A percentile compares a stretch with the other conserved stretches of the same genome.
phyloP scores from a whole-genome alignment of 2,797 vertebrate species.

The Chelidonichthys spinosus region DNA sequence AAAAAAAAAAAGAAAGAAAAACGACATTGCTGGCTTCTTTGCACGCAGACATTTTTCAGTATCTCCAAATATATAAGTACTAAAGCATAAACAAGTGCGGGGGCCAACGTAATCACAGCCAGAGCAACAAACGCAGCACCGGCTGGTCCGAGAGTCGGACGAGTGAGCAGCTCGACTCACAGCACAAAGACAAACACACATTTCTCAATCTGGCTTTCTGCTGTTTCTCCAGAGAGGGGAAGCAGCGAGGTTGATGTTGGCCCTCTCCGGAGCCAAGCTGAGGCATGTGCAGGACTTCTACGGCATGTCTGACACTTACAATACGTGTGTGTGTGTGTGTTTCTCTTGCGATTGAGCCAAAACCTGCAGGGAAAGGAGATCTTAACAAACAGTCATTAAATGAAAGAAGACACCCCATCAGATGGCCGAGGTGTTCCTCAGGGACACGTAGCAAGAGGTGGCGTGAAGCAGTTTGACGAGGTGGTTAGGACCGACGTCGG shows the following conservation, averaged over 20 bases:
- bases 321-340: conserved; percentile 82
- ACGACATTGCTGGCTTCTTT: conserved; percentile 24
- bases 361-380: conserved; percentile 58
- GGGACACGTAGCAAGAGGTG: neutral
- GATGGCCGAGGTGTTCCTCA: conserved; percentile 47
- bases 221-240: conserved; percentile 86
- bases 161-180: conserved; percentile 81
- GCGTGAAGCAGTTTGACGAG: conserved; percentile 47
- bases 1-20: conserved; percentile 51
- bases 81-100: conserved; percentile 60
- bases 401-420: conserved; percentile 63
- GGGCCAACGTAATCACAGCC: conserved; percentile 71
- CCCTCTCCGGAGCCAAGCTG: conserved; percentile 80
- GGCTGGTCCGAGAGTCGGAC: conserved; percentile 77
- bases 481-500: conserved; percentile 26
- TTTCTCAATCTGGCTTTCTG: conserved; percentile 73
- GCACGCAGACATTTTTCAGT: conserved; percentile 41
- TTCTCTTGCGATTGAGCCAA: conserved; percentile 76
- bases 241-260: conserved; percentile 90
- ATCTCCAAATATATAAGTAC: conserved; percentile 45
- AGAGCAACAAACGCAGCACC: conserved; percentile 47
- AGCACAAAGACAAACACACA: conserved; percentile 84
- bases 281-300: conserved; percentile 52
- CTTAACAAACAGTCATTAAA: conserved; percentile 71
- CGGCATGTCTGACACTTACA: conserved; percentile 79